Evolutionary conservation across 2,797 vertebrate genomes (phyloP).

Genomic region (Dipus sagitta): DNA sequence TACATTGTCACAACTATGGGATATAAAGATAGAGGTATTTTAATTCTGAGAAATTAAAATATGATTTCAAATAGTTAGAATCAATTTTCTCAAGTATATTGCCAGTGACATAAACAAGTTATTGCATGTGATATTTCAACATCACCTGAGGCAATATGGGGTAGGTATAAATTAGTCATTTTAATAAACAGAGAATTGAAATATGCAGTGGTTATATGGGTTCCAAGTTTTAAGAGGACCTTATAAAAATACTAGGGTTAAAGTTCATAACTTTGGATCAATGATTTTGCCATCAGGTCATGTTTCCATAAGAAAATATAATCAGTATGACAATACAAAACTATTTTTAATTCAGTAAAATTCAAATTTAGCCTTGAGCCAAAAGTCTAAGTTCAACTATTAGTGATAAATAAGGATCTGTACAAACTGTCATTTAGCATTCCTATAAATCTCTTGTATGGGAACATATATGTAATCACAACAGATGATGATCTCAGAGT

Average conservation of each 20-base stretch:
- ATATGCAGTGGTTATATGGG: not conserved
- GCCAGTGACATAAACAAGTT: slow-evolving; percentile 17
- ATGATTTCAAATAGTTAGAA: slow-evolving; percentile 34
- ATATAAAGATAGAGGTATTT: slow-evolving; percentile 60
- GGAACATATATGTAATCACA: slow-evolving; percentile 8
- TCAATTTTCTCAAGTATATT: slow-evolving; percentile 53
- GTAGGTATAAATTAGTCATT: slow-evolving; percentile 35
- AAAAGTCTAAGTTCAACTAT: slow-evolving; percentile 29
- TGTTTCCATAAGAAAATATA: slow-evolving; percentile 49
- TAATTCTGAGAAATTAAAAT: slow-evolving; percentile 65
- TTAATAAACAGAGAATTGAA: slow-evolving; percentile 60
- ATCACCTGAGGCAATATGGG: not conserved
- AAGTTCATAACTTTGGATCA: not conserved
- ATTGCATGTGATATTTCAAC: slow-evolving; percentile 26
- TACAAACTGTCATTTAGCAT: slow-evolving; percentile 13
- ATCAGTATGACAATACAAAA: slow-evolving; percentile 24
- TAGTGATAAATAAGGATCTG: not conserved
- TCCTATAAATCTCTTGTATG: not conserved
- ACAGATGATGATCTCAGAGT: not conserved
- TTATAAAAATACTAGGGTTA: slow-evolving; percentile 40
- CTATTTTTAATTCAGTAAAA: slow-evolving; percentile 1
- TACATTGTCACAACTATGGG: not conserved
- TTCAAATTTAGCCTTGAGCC: not conserved
- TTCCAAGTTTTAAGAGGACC: not conserved
- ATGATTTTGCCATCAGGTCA: slow-evolving; percentile 20